phyloP scores from a whole-genome alignment of 1,140 invertebrate species.

The Meloidogyne hapla region DNA sequence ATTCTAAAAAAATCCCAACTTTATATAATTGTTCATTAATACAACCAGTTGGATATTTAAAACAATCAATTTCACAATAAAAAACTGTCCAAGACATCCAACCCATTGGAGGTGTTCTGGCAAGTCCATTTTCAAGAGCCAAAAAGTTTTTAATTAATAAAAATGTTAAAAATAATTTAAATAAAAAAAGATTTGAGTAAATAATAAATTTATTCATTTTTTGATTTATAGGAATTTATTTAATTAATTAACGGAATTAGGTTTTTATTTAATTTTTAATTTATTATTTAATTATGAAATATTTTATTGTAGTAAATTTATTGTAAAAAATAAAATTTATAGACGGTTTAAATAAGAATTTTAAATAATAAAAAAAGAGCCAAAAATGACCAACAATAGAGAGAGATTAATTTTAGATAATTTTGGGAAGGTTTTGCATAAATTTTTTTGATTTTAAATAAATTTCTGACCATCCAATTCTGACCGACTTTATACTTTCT shows the following conservation, averaged over 20 bases:
- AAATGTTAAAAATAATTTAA: not conserved
- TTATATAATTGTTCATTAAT: conserved; percentile 60
- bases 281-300: too few species aligned
- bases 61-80: conserved; percentile 85
- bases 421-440: too few species aligned
- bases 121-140: not conserved
- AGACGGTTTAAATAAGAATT: too few species aligned
- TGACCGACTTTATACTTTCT: too few species aligned
- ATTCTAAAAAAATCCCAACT: not conserved
- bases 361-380: too few species aligned
- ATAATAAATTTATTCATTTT: not conserved
- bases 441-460: too few species aligned
- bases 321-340: too few species aligned
- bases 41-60: conserved; percentile 47
- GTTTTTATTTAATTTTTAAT: not conserved
- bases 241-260: not conserved
- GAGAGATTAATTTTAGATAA: too few species aligned
- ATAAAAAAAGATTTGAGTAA: not conserved
- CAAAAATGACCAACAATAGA: too few species aligned
- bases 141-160: not conserved
- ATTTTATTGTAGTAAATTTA: too few species aligned
- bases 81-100: conserved; percentile 92
- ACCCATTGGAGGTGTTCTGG: conserved; percentile 68
- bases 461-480: too few species aligned
- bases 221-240: not conserved